Evolutionary conservation across 2,113 vertebrate genomes (phyloP).

Genomic region (Tenrec ecaudatus): DNA sequence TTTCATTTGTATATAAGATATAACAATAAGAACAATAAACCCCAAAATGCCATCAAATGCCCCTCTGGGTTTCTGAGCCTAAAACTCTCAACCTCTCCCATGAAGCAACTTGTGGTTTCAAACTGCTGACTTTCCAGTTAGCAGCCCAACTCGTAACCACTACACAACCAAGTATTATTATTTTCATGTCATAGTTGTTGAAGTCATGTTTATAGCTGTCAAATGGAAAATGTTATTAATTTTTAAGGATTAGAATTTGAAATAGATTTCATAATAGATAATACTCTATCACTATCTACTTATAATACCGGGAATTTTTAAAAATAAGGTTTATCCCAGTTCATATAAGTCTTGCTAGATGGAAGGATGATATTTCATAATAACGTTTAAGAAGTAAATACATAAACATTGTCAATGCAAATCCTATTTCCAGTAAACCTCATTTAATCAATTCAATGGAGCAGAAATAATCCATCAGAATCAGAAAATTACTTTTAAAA

Average conservation of each 20-base stretch:
- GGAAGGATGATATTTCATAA: background rate
- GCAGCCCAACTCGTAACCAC: too few relatives aligned
- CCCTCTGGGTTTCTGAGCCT: too few relatives aligned
- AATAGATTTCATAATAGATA: too few relatives aligned
- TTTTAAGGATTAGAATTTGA: too few relatives aligned
- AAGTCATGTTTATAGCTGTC: background rate
- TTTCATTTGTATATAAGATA: slow-evolving; percentile 1
- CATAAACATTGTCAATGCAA: background rate
- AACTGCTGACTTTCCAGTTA: too few relatives aligned
- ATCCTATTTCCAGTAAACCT: background rate
- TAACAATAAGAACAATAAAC: background rate
- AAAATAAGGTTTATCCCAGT: background rate
- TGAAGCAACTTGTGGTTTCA: too few relatives aligned
- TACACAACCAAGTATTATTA: background rate
- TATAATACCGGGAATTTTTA: too few relatives aligned
- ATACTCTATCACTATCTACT: too few relatives aligned
- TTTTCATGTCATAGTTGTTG: background rate
- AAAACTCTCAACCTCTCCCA: too few relatives aligned
- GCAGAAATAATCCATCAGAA: background rate
- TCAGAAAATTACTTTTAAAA: slow-evolving; percentile 20
- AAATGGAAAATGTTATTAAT: too few relatives aligned
- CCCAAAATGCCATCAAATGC: too few relatives aligned
- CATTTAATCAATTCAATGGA: background rate
- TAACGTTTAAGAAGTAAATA: background rate
- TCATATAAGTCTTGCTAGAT: background rate